Evolutionary conservation across 2,888 invertebrate genomes (phyloP).

Genomic region (Poecilobothrus nobilitatus): DNA sequence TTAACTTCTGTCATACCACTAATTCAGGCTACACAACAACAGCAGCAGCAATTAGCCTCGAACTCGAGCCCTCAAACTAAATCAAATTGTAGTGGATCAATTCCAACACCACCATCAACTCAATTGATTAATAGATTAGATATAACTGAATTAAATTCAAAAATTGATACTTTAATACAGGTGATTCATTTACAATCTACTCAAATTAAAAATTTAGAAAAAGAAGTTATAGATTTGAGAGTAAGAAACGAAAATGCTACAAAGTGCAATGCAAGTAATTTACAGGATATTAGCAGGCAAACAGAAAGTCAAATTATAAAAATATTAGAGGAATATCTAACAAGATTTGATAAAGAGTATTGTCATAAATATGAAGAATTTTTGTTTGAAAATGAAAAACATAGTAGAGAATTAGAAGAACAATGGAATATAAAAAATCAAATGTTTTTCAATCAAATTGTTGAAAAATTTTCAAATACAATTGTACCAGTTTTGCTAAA

Average conservation of each 20-base stretch:
- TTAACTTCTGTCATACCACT: constrained; percentile 21
- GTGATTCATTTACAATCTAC: constrained; percentile 45
- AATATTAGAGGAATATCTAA: constrained; percentile 41
- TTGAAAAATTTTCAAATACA: constrained; percentile 49
- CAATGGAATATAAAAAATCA: constrained; percentile 49
- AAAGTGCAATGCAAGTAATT: neutral
- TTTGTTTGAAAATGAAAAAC: constrained; percentile 37
- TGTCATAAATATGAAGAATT: constrained; percentile 35
- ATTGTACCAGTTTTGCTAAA: constrained; percentile 54
- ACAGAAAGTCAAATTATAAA: constrained; percentile 40
- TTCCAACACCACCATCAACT: neutral
- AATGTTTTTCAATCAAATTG: constrained; percentile 45
- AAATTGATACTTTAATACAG: constrained; percentile 35
- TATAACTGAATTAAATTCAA: constrained; percentile 9
- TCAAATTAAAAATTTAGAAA: constrained; percentile 46
- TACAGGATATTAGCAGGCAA: constrained; percentile 29
- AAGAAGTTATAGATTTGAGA: constrained; percentile 37
- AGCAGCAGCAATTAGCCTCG: constrained; percentile 9
- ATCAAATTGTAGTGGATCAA: constrained; percentile 28
- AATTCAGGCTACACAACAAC: constrained; percentile 20
- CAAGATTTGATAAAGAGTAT: constrained; percentile 40
- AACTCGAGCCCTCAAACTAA: constrained; percentile 23
- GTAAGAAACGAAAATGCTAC: constrained; percentile 26
- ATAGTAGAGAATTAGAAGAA: constrained; percentile 48
- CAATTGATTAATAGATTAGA: constrained; percentile 9